Evolutionary conservation across 35 echinoderm and acorn worm species (phyloP).

Genomic region (Antedon bifida): DNA sequence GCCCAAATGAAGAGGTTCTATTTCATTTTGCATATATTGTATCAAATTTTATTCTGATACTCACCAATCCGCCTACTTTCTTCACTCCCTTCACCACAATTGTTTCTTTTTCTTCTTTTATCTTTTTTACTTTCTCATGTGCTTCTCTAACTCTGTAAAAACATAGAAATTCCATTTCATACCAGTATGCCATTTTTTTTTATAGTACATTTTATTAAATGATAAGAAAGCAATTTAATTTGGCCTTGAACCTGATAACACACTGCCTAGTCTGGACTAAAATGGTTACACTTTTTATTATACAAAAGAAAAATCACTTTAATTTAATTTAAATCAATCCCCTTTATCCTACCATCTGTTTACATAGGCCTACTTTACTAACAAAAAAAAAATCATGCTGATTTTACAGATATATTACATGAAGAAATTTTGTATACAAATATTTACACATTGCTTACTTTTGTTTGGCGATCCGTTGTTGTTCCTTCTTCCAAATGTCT

Average conservation of each 20-base stretch:
- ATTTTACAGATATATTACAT: too few relatives aligned
- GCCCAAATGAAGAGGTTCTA: too few relatives aligned
- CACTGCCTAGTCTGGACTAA: not conserved
- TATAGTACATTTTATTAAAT: not conserved
- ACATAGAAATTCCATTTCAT: not conserved
- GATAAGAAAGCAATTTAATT: not conserved
- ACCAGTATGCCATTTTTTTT: not conserved
- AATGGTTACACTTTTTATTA: not conserved
- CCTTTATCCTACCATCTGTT: too few relatives aligned
- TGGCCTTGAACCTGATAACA: not conserved
- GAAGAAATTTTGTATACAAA: too few relatives aligned
- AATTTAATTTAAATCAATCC: too few relatives aligned
- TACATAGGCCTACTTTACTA: too few relatives aligned
- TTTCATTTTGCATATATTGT: too few relatives aligned
- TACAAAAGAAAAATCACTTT: too few relatives aligned
- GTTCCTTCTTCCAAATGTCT: slow-evolving; percentile 96
- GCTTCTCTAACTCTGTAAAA: slow-evolving; percentile 39
- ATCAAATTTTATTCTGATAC: too few relatives aligned
- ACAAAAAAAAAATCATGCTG: too few relatives aligned
- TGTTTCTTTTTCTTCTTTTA: slow-evolving; percentile 68
- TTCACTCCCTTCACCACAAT: slow-evolving; percentile 39
- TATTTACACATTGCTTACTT: slow-evolving; percentile 26
- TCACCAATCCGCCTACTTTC: slow-evolving; percentile 87
- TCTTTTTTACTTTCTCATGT: slow-evolving; percentile 41
- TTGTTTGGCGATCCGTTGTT: slow-evolving; percentile 47